Percentiles rank a stretch among this genome's conserved stretches.
Evolutionary conservation across 2,888 invertebrate species (phyloP).

Genomic region (Leptinotarsa rubiginosa): DNA sequence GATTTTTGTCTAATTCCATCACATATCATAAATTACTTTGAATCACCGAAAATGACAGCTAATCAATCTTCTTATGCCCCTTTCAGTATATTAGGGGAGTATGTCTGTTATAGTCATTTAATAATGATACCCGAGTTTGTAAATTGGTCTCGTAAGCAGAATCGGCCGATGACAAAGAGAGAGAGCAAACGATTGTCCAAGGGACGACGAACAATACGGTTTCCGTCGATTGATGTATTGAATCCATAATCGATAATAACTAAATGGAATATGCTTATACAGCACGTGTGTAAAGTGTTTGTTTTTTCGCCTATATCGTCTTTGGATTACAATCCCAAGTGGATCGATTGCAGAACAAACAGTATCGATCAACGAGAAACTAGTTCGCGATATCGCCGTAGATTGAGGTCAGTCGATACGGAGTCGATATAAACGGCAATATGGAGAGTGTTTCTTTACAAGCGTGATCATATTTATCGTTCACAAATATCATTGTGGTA

Average conservation of each 20-base stretch:
- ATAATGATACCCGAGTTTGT: constrained; percentile 4
- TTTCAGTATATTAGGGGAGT: neutral
- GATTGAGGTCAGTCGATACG: too few relatives aligned
- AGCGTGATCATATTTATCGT: too few relatives aligned
- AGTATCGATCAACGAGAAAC: too few relatives aligned
- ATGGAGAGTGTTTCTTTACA: too few relatives aligned
- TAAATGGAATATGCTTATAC: neutral
- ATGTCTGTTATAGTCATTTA: constrained; percentile 13
- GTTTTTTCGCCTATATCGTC: too few relatives aligned
- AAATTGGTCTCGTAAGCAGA: neutral
- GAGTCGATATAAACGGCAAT: too few relatives aligned
- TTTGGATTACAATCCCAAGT: too few relatives aligned
- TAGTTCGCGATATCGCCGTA: too few relatives aligned
- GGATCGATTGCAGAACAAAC: too few relatives aligned
- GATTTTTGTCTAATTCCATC: too few relatives aligned
- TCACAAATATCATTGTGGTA: too few relatives aligned
- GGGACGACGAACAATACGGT: neutral
- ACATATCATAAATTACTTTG: neutral
- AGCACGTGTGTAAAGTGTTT: too few relatives aligned
- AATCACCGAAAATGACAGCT: neutral
- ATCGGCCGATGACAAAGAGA: constrained; percentile 1
- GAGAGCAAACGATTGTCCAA: neutral
- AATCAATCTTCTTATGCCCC: neutral
- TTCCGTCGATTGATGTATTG: neutral
- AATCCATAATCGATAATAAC: constrained; percentile 1